phyloP scores from a whole-genome alignment of 2,113 vertebrate species.

The rat (Rattus norvegicus) region DNA sequence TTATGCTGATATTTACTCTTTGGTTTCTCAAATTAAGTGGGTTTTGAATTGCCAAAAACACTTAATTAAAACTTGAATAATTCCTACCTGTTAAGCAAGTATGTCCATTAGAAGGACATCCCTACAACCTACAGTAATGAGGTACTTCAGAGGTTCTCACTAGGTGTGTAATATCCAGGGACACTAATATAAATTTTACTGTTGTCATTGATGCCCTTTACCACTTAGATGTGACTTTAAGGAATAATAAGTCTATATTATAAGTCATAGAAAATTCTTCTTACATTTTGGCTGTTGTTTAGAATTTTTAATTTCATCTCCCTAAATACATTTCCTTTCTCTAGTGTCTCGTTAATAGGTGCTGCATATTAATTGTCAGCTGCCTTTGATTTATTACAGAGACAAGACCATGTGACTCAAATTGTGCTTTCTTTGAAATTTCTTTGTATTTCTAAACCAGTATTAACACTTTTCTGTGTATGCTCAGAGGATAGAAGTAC shows the following conservation, averaged over 20 bases:
- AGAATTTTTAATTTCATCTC: background rate
- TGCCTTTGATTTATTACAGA: background rate
- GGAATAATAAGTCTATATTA: background rate
- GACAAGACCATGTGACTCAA: background rate
- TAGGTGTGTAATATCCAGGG: background rate
- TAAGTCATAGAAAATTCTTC: background rate
- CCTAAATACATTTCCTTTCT: background rate
- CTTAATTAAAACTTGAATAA: constrained; percentile 2
- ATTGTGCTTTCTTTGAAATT: constrained; percentile 15
- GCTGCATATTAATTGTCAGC: background rate
- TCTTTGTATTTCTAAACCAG: background rate
- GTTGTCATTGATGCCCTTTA: background rate
- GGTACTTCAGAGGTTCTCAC: background rate
- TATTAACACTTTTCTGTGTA: background rate
- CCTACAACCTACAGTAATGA: background rate
- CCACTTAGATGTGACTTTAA: background rate
- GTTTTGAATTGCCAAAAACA: constrained; percentile 21
- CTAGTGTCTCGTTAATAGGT: background rate
- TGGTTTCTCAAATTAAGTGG: constrained; percentile 10
- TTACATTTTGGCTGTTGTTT: background rate
- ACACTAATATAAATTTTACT: background rate
- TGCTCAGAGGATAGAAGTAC: constrained; percentile 21
- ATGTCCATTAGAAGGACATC: background rate
- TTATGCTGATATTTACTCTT: constrained; percentile 23
- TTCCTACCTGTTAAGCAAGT: background rate